These are phyloP conservation scores for Graptemys geographica DNA, from an alignment of 2,797 vertebrate genomes.

Conservation along the genomic window DNA sequence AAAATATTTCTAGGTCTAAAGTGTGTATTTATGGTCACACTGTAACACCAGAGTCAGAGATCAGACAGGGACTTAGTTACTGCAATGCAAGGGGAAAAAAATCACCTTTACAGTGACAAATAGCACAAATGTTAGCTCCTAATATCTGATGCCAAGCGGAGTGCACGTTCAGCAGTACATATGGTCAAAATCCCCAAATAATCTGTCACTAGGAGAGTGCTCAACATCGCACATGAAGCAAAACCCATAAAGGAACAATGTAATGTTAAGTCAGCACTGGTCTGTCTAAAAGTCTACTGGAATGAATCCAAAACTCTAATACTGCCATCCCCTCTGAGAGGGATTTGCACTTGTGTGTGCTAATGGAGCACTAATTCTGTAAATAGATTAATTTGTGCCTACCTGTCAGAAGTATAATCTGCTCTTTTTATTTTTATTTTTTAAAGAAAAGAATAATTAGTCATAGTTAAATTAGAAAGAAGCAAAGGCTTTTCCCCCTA, in stretches of 20 bases:
- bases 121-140: fast-evolving
- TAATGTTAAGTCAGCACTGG: slow-evolving; percentile 57
- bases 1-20: not conserved
- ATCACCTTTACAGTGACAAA: not conserved
- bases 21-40: not conserved
- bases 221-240: not conserved
- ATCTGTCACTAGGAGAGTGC: not conserved
- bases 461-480: slow-evolving; percentile 63
- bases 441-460: slow-evolving; percentile 77
- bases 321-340: slow-evolving; percentile 71
- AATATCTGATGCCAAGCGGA: not conserved
- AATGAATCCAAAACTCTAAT: slow-evolving; percentile 74
- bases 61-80: too few species aligned
- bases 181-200: not conserved
- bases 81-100: not conserved
- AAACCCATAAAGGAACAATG: slow-evolving; percentile 9
- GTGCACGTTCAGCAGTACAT: not conserved
- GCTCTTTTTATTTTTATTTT: slow-evolving; percentile 73
- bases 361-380: slow-evolving; percentile 80
- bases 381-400: slow-evolving; percentile 80
- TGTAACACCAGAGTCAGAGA: not conserved
- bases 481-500: slow-evolving; percentile 56
- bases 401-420: slow-evolving; percentile 79
- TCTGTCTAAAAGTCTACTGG: slow-evolving; percentile 73
- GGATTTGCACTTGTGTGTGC: slow-evolving; percentile 65